phyloP scores from a whole-genome alignment of 1,140 invertebrate species.

The Bombus sylvicola region DNA sequence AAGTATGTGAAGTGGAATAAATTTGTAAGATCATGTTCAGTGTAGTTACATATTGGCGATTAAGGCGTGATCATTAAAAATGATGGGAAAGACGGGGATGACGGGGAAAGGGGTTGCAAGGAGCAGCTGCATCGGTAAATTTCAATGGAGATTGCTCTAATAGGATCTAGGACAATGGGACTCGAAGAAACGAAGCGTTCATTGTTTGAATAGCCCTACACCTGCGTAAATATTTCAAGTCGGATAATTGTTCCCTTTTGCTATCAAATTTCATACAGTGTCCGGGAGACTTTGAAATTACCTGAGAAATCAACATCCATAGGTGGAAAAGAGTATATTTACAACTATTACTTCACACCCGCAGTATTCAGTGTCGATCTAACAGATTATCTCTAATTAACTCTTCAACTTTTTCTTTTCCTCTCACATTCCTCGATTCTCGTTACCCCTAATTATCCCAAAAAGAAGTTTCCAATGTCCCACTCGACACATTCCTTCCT shows the following conservation, averaged over 20 bases:
- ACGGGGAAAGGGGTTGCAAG: too few species aligned
- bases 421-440: neutral
- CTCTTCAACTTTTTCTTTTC: neutral
- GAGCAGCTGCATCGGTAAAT: constrained; percentile 4
- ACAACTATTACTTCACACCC: neutral
- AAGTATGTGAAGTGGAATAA: neutral
- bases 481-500: neutral
- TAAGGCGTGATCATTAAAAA: neutral
- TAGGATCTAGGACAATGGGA: constrained; percentile 16
- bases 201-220: neutral
- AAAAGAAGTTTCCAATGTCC: neutral
- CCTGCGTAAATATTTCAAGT: constrained; percentile 18
- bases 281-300: neutral
- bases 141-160: constrained; percentile 20
- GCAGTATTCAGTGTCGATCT: too few species aligned
- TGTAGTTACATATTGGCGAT: neutral
- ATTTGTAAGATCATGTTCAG: neutral
- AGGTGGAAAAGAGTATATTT: neutral
- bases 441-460: neutral
- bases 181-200: constrained; percentile 17
- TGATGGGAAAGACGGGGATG: neutral
- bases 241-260: neutral
- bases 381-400: neutral
- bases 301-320: too few species aligned
- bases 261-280: neutral